Conservation (phyloP, 2,113 vertebrate genomes). For the Xiphophorus couchianus region DNA sequence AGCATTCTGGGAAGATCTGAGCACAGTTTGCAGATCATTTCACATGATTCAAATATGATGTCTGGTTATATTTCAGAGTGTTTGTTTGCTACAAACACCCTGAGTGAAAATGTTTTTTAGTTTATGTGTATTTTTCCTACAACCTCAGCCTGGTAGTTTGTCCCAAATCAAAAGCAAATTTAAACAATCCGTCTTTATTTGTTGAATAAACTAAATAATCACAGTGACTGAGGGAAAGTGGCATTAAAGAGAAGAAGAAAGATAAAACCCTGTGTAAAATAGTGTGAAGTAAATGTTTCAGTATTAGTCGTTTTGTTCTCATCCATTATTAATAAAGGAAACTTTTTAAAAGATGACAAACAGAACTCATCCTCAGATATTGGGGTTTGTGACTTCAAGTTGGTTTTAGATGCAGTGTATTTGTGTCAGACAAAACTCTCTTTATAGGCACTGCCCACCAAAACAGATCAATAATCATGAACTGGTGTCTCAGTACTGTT, state of each 20-base stretch:
- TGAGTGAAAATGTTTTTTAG: no score
- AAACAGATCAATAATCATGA: slow-evolving; percentile 63
- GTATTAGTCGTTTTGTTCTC: slow-evolving; percentile 24
- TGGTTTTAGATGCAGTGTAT: slow-evolving; percentile 9
- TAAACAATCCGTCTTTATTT: neutral
- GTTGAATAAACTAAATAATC: neutral
- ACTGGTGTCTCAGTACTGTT: slow-evolving; percentile 39
- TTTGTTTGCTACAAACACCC: no score
- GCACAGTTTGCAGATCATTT: no score
- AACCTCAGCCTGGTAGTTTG: no score
- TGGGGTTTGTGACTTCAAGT: slow-evolving; percentile 7
- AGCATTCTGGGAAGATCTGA: no score
- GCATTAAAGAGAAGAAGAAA: neutral
- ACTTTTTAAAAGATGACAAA: slow-evolving; percentile 52
- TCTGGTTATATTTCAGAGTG: no score
- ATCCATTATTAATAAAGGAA: slow-evolving; percentile 71
- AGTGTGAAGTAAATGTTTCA: neutral
- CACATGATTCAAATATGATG: no score
- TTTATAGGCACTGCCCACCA: slow-evolving; percentile 56
- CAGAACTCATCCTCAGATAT: slow-evolving; percentile 23
- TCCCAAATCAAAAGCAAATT: neutral
- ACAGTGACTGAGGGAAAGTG: neutral
- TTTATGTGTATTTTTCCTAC: no score
- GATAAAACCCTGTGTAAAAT: neutral
- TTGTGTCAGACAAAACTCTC: slow-evolving; percentile 40